Evolutionary conservation across 2,888 invertebrate species (phyloP).

Genomic region (Spilosoma lubricipeda): DNA sequence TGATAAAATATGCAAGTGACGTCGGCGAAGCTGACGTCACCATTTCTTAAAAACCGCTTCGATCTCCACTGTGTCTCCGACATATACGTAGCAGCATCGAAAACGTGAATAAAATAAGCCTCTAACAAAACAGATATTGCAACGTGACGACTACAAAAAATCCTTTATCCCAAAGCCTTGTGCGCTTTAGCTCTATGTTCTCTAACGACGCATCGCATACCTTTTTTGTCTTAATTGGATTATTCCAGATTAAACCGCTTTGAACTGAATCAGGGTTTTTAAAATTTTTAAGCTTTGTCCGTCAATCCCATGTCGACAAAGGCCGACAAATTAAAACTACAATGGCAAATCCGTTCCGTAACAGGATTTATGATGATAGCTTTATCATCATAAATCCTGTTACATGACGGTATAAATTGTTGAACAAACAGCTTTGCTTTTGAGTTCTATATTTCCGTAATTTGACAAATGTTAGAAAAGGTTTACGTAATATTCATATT

Average conservation of each 20-base stretch:
- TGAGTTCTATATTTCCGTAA: background rate
- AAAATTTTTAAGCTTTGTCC: background rate
- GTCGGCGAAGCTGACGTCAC: no score
- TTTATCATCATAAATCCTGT: no score
- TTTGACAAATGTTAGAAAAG: no score
- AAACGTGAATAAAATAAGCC: background rate
- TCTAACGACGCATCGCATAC: constrained; percentile 2
- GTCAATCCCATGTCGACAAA: constrained; percentile 4
- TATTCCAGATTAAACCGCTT: constrained; percentile 16
- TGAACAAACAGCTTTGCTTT: background rate
- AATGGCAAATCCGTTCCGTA: constrained; percentile 1
- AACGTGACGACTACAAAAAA: background rate
- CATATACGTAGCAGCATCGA: background rate
- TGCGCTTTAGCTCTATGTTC: background rate
- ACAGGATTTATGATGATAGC: background rate
- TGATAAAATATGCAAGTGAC: no score
- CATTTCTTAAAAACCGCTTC: no score
- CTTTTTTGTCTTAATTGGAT: constrained; percentile 10
- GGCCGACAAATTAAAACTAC: constrained; percentile 1
- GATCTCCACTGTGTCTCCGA: no score
- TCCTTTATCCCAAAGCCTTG: background rate
- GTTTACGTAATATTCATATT: no score
- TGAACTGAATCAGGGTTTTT: background rate
- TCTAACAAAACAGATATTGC: background rate
- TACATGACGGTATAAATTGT: background rate